These are phyloP conservation scores for Paraescarpia echinospica DNA, from an alignment of 1,140 invertebrate species.

Conservation along the genomic window DNA sequence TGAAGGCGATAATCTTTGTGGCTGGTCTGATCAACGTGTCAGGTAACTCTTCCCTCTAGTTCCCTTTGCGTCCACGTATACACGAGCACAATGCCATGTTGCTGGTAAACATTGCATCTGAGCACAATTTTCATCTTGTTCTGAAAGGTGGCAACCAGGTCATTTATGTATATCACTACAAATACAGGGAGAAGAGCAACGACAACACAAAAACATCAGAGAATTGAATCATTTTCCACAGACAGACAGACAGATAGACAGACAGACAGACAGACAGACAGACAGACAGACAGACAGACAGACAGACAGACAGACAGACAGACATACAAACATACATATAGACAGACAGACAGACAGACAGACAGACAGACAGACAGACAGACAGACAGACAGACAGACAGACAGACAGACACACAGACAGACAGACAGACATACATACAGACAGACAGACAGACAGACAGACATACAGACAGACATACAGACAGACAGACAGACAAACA, in stretches of 20 bases:
- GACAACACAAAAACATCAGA: no score
- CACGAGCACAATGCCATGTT: no score
- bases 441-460: background rate
- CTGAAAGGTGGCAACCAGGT: no score
- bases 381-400: conserved; percentile 37
- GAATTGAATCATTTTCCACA: no score
- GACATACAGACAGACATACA: conserved; percentile 12
- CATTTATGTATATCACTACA: no score
- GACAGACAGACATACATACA: conserved; percentile 12
- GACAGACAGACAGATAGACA: background rate
- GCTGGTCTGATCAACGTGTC: no score
- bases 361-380: conserved; percentile 54
- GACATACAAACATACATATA: conserved; percentile 26
- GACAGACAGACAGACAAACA: conserved; percentile 14
- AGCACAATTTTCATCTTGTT: no score
- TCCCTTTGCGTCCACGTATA: no score
- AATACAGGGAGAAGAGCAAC: no score
- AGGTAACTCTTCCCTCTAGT: no score
- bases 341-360: conserved; percentile 56
- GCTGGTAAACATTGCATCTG: no score
- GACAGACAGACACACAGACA: conserved; percentile 15
- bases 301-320: conserved; percentile 18
- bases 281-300: conserved; percentile 18
- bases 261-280: conserved; percentile 17
- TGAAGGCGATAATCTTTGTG: no score